Conservation (phyloP, 2,888 invertebrate species). For the Dorcus hopei region DNA sequence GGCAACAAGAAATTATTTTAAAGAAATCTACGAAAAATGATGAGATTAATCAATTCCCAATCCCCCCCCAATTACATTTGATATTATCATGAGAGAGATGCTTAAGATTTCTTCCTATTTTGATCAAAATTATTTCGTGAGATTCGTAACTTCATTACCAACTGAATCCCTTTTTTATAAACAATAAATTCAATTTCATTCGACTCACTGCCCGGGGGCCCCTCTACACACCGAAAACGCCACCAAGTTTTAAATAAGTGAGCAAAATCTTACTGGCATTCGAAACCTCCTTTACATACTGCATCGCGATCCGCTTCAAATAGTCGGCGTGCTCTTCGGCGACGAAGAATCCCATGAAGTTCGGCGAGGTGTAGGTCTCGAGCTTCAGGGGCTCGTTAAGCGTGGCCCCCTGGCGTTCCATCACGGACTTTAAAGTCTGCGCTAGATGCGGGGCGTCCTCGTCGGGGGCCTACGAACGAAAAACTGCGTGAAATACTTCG, state of each 20-base stretch:
- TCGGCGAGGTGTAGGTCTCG: constrained; percentile 81
- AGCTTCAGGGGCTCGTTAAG: constrained; percentile 66
- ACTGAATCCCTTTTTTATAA: too few species aligned
- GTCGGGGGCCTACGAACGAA: constrained; percentile 65
- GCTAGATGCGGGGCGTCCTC: constrained; percentile 67
- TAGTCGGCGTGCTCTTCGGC: constrained; percentile 79
- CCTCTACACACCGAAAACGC: too few species aligned
- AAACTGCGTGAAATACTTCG: not conserved
- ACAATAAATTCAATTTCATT: too few species aligned
- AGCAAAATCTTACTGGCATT: constrained; percentile 60
- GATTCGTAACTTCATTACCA: too few species aligned
- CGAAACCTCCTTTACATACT: constrained; percentile 77
- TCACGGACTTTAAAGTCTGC: constrained; percentile 70
- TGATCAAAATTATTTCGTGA: too few species aligned
- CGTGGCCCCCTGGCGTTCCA: constrained; percentile 66
- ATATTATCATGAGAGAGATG: too few species aligned
- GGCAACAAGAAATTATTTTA: too few species aligned
- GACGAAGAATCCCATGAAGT: constrained; percentile 89
- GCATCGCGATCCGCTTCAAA: constrained; percentile 72
- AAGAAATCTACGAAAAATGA: too few species aligned
- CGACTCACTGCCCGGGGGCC: too few species aligned
- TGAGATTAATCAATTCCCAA: too few species aligned
- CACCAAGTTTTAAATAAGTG: not conserved
- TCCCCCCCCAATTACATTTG: too few species aligned
- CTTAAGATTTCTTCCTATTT: too few species aligned